Conservation (phyloP, 2,888 invertebrate genomes). For the Pandemis corylana region DNA sequence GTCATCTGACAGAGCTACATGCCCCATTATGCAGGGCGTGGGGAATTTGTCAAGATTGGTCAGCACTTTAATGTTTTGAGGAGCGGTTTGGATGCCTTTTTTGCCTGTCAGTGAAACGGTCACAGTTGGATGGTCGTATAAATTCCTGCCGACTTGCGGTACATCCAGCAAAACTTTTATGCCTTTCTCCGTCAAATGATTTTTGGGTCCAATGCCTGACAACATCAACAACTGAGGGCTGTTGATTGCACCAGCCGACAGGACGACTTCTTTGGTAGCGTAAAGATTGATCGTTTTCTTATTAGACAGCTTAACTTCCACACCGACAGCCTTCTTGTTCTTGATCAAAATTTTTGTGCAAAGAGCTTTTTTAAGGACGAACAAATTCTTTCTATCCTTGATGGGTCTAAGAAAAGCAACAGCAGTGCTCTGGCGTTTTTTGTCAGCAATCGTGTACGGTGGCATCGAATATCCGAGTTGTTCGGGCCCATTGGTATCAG, state of each 20-base stretch:
- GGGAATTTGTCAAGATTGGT: conserved; percentile 20
- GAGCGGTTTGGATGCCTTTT: conserved; percentile 9
- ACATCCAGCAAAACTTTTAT: conserved; percentile 33
- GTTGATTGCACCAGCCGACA: conserved; percentile 1
- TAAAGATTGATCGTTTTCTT: conserved; percentile 15
- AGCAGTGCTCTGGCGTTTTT: conserved; percentile 37
- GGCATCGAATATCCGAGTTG: conserved; percentile 38
- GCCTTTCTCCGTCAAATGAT: conserved; percentile 28
- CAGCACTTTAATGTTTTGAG: conserved; percentile 7
- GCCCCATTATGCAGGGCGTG: conserved; percentile 22
- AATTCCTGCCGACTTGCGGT: conserved; percentile 37
- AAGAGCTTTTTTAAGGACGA: conserved; percentile 30
- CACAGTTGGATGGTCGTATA: conserved; percentile 34
- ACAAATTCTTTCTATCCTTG: conserved; percentile 31
- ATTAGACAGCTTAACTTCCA: conserved; percentile 26
- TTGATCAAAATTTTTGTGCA: conserved; percentile 29
- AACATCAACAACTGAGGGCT: conserved; percentile 37
- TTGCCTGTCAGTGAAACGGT: neutral
- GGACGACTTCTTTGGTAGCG: conserved; percentile 39
- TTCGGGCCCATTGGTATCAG: conserved; percentile 31
- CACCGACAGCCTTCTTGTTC: conserved; percentile 31
- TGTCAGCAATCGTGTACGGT: conserved; percentile 24
- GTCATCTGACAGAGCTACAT: conserved; percentile 5
- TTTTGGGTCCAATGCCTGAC: conserved; percentile 39
- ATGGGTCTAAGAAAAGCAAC: conserved; percentile 29